Evolutionary conservation across 2,888 invertebrate species (phyloP).

Genomic region (Nebria salina): DNA sequence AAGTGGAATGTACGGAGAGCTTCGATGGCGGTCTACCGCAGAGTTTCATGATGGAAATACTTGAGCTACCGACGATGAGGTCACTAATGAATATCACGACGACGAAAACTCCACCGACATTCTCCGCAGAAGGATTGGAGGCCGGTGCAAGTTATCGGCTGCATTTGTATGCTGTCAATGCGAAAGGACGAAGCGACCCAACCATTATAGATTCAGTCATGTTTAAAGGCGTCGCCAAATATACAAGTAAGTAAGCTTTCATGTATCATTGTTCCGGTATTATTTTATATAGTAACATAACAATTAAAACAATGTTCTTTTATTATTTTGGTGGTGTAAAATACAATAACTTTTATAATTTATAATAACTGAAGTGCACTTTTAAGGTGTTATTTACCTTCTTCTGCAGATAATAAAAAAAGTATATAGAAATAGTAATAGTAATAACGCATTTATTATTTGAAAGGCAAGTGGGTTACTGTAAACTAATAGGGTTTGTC

Average conservation of each 20-base stretch:
- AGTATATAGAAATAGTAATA: too few species aligned
- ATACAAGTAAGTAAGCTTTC: conserved; percentile 72
- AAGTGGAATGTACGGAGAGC: conserved; percentile 87
- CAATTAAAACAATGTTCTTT: too few species aligned
- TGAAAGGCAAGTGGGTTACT: too few species aligned
- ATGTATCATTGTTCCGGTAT: conserved; percentile 6
- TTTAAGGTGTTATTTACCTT: too few species aligned
- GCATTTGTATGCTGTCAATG: conserved; percentile 85
- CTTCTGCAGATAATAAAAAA: too few species aligned
- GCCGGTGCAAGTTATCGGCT: conserved; percentile 82
- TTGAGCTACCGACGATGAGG: conserved; percentile 75
- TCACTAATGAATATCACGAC: conserved; percentile 72
- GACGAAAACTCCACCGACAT: conserved; percentile 72
- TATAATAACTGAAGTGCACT: too few species aligned
- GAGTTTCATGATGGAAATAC: conserved; percentile 83
- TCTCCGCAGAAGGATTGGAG: conserved; percentile 75
- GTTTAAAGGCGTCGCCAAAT: conserved; percentile 86
- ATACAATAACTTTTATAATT: too few species aligned
- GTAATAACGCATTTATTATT: too few species aligned
- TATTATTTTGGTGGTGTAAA: too few species aligned
- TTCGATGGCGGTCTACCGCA: conserved; percentile 90
- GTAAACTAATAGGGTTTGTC: too few species aligned
- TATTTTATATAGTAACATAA: not conserved
- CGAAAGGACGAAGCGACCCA: conserved; percentile 87
- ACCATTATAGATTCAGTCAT: conserved; percentile 85